Conservation (phyloP, 1,140 invertebrate species). For the Yoshiicerus persimilis region DNA sequence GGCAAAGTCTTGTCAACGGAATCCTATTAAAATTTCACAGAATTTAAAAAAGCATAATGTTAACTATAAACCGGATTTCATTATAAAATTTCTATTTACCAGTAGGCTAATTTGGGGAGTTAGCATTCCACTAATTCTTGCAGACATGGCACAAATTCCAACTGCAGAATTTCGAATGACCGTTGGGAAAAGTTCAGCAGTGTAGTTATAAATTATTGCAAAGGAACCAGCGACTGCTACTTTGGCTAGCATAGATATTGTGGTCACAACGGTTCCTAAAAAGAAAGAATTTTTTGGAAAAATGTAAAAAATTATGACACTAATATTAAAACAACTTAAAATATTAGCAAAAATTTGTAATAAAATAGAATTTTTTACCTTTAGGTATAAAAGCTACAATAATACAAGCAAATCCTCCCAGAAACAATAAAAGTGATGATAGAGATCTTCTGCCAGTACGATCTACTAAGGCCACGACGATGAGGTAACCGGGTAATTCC, state of each 20-base stretch:
- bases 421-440: conserved; percentile 70
- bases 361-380: conserved; percentile 56
- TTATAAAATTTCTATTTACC: not conserved
- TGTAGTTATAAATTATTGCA: conserved; percentile 70
- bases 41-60: not conserved
- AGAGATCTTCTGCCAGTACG: conserved; percentile 69
- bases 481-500: conserved; percentile 80
- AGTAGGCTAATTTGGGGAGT: conserved; percentile 31
- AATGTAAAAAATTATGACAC: not conserved
- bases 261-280: not conserved
- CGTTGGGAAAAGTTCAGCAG: conserved; percentile 84
- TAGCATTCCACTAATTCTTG: conserved; percentile 42
- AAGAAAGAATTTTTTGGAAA: not conserved
- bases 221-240: conserved; percentile 74
- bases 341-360: not conserved
- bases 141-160: conserved; percentile 31
- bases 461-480: conserved; percentile 71
- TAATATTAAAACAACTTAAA: not conserved
- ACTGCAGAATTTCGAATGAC: conserved; percentile 40
- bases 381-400: conserved; percentile 64
- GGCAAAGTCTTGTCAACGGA: conserved; percentile 73
- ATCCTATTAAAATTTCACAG: conserved; percentile 55
- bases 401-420: conserved; percentile 71
- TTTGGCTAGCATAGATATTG: conserved; percentile 28
- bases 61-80: not conserved